Evolutionary conservation across 2,797 vertebrate genomes (phyloP).

Genomic region (Xenentodon cancila): DNA sequence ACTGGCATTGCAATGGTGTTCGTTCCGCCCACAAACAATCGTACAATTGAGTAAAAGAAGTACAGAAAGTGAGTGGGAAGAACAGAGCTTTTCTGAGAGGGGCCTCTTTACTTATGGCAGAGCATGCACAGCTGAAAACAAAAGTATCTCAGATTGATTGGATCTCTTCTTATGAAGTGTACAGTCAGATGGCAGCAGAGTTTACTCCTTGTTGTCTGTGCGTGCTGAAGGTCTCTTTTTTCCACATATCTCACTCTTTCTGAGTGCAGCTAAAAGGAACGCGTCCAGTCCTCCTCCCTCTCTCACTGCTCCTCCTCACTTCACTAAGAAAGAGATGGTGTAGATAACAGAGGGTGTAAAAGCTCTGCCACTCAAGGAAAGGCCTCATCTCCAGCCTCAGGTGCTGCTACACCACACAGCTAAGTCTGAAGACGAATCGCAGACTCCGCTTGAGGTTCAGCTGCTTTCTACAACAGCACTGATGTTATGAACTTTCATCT

Average conservation of each 20-base stretch:
- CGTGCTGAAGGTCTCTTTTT: constrained; percentile 47
- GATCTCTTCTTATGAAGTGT: constrained; percentile 24
- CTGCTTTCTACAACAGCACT: constrained; percentile 52
- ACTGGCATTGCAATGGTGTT: constrained; percentile 34
- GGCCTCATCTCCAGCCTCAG: constrained; percentile 73
- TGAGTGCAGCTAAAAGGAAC: constrained; percentile 42
- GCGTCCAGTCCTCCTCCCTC: constrained; percentile 25
- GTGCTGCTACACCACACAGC: constrained; percentile 58
- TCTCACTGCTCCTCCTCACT: constrained; percentile 34
- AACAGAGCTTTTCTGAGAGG: constrained; percentile 18
- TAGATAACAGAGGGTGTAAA: constrained; percentile 69
- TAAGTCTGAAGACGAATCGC: constrained; percentile 71
- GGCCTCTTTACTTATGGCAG: constrained; percentile 9
- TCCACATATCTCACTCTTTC: constrained; percentile 35
- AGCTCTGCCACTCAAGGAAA: constrained; percentile 66
- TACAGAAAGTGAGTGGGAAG: constrained; percentile 29
- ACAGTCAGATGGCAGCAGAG: constrained; percentile 21
- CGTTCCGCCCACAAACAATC: constrained; percentile 34
- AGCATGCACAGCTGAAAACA: constrained; percentile 13
- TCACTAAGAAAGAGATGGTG: constrained; percentile 51
- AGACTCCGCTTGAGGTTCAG: constrained; percentile 67
- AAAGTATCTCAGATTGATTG: constrained; percentile 34
- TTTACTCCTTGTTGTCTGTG: constrained; percentile 20
- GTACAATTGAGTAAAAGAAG: constrained; percentile 13
- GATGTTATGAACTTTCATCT: constrained; percentile 52